These are phyloP conservation scores for Chlamydotis undulata DNA, from an alignment of 2,113 vertebrate species.

Conservation along the genomic window DNA sequence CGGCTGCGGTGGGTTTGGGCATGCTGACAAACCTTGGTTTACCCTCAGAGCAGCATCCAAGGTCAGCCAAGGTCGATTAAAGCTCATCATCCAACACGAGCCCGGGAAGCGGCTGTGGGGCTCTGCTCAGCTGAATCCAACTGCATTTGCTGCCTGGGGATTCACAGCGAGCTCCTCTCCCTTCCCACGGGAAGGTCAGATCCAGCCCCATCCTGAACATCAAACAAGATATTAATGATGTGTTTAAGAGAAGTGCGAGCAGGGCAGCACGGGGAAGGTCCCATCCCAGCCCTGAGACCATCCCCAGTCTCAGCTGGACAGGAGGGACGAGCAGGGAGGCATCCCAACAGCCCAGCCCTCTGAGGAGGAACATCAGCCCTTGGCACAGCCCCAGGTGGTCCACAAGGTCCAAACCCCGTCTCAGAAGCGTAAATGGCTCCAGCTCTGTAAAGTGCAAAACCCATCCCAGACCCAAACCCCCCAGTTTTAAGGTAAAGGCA, in stretches of 20 bases:
- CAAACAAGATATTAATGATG: neutral
- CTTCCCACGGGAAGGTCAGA: neutral
- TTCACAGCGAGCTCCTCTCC: neutral
- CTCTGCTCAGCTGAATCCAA: neutral
- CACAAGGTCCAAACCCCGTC: neutral
- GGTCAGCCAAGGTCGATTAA: neutral
- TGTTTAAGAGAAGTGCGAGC: accelerated
- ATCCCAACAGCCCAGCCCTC: neutral
- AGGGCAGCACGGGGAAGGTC: neutral
- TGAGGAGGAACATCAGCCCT: neutral
- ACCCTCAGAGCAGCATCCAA: neutral
- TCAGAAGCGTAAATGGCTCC: neutral
- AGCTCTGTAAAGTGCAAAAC: neutral
- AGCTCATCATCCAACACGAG: neutral
- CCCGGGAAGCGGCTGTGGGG: neutral
- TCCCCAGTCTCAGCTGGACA: accelerated
- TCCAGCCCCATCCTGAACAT: neutral
- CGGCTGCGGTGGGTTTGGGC: accelerated
- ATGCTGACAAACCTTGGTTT: neutral
- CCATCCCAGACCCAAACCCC: neutral
- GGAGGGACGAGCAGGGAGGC: neutral
- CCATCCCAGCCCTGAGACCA: neutral
- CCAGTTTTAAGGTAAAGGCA: neutral
- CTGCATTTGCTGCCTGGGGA: neutral
- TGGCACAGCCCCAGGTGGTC: neutral